Percentiles rank a stretch among this genome's conserved stretches.
Evolutionary conservation across 2,113 vertebrate genomes (phyloP).

Genomic region (Cyanistes caeruleus): DNA sequence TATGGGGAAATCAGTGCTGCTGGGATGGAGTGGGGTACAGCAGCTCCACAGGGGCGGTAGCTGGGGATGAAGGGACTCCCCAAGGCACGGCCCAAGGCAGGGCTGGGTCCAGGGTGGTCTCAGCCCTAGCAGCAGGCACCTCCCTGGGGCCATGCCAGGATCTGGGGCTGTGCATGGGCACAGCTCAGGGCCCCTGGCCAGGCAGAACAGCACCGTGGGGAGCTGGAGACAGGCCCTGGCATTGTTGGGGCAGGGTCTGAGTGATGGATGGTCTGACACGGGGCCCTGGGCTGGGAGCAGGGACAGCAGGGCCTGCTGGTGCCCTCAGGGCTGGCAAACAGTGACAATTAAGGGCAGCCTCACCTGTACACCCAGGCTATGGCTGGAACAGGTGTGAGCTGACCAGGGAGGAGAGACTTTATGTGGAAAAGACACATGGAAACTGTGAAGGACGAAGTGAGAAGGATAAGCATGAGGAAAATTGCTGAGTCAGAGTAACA

Average conservation of each 20-base stretch:
- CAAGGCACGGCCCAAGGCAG: neutral
- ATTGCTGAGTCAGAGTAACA: neutral
- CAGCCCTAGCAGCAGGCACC: neutral
- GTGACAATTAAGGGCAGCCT: neutral
- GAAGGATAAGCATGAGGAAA: neutral
- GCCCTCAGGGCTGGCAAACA: neutral
- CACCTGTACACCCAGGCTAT: neutral
- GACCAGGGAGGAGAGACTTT: neutral
- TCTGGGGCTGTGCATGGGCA: fast-evolving
- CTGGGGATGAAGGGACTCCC: neutral
- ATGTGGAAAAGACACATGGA: neutral
- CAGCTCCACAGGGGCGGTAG: fast-evolving
- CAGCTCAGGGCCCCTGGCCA: neutral
- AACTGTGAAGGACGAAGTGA: neutral
- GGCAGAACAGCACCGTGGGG: neutral
- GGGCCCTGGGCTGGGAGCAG: neutral
- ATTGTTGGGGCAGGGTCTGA: fast-evolving
- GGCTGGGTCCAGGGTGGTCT: too few relatives aligned
- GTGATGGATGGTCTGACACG: fast-evolving
- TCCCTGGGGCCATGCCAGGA: too few relatives aligned
- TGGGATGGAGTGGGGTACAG: fast-evolving
- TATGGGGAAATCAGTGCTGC: neutral
- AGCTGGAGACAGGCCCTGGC: neutral
- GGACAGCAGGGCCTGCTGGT: neutral
- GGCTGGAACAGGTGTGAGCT: neutral